These are phyloP conservation scores for Sarcophaga subvicina DNA, from an alignment of 2,888 invertebrate genomes.

Conservation along the genomic window DNA sequence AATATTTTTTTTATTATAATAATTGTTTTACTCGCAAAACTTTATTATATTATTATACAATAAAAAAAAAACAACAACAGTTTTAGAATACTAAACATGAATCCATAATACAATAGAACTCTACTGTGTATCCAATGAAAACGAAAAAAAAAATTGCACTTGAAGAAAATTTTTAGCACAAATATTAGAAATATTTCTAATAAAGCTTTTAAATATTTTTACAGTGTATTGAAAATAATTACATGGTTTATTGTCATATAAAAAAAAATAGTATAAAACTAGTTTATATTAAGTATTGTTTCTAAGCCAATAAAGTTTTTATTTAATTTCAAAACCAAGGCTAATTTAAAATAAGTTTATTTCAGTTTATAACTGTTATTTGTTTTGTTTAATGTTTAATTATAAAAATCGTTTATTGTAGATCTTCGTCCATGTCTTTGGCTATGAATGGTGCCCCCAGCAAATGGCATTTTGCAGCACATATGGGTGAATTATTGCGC, in stretches of 20 bases:
- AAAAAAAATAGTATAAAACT: constrained; percentile 8
- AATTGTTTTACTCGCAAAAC: constrained; percentile 22
- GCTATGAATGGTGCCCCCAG: constrained; percentile 81
- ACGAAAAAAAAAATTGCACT: constrained; percentile 33
- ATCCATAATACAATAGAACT: constrained; percentile 32
- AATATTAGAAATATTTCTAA: not conserved
- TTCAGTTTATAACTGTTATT: constrained; percentile 15
- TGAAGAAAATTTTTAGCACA: not conserved
- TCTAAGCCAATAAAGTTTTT: constrained; percentile 43
- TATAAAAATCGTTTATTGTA: constrained; percentile 65
- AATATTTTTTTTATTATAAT: constrained; percentile 1
- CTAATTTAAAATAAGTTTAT: constrained; percentile 11
- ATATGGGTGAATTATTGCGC: constrained; percentile 81
- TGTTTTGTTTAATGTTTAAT: constrained; percentile 38
- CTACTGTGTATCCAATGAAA: constrained; percentile 11
- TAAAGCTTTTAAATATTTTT: constrained; percentile 5
- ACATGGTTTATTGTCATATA: not conserved
- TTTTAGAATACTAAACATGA: constrained; percentile 57
- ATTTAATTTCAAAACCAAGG: constrained; percentile 44
- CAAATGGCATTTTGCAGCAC: constrained; percentile 82
- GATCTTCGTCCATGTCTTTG: constrained; percentile 81
- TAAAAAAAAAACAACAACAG: constrained; percentile 26
- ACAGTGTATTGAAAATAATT: constrained; percentile 33
- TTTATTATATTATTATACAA: not conserved
- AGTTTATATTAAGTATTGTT: constrained; percentile 32